Base-by-base conservation (phyloP, 64 coral and sea anemone genomes). In the Trachythela sp. region DNA sequence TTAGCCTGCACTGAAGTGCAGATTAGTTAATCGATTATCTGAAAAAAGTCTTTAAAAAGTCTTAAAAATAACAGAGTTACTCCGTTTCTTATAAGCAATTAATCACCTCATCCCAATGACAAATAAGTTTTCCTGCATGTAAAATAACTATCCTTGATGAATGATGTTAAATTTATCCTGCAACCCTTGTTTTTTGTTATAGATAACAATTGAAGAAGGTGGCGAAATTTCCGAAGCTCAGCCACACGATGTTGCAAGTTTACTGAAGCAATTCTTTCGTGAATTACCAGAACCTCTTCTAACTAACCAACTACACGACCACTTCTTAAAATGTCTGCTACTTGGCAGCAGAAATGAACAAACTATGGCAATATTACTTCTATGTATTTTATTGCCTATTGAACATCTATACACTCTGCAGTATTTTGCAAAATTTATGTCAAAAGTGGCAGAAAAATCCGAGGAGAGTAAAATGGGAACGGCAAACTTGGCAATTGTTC, bases 211-310 rank as follows among this genome's bases (percentile, higher is more conserved):
- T 89, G 96, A 99, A 50, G 48, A 71, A 87, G 96, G 96, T 22
- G 91, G 92, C 34, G 84, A 76, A 77, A 83, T 99, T 30, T 83
- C 90, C 14, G 90, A 92, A 75, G 96, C 86, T 31, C 93, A 99
- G 76, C 91, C 96, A 13, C 96, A 99, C 50, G 96, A 99, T 91
- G 96, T 99, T 32, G 96, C 96, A 87, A 94, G 96, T 85, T 80
- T 99, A 83, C 26, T 99, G 22, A 99, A 99, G 34, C 96, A 94
- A 76, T 99, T 99, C 83, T 99, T 99, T 31, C 94, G 96, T 17
- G 86, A 93, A 72, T 70, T 99, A 13, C 96, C 94, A 64, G 96
- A 99, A 32, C 93, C 96, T 41, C 58, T 99, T 10, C 84, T 99
- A 27, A 99, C 96, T 13, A 94, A 85, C 77, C 89, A 84, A 27